These are phyloP conservation scores for Asbolus verrucosus DNA, from an alignment of 1,140 invertebrate species.

Conservation along the genomic window DNA sequence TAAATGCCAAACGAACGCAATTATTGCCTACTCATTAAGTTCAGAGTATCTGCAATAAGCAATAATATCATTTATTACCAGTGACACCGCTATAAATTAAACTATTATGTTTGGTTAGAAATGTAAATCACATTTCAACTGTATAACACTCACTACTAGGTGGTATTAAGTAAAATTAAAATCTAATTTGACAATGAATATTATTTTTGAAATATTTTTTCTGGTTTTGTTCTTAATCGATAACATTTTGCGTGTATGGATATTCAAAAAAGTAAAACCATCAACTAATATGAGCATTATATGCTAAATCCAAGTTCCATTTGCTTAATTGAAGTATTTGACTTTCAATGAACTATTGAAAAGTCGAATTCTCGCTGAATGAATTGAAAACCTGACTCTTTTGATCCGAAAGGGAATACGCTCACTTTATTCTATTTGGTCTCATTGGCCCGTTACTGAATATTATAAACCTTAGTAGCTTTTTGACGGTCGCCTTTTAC, in stretches of 20 bases:
- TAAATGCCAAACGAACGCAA: conserved; percentile 26
- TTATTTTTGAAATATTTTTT: conserved; percentile 22
- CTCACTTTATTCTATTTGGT: conserved; percentile 49
- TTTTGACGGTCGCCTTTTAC: conserved; percentile 22
- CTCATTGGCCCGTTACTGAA: conserved; percentile 39
- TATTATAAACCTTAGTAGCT: conserved; percentile 36
- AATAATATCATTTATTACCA: conserved; percentile 32
- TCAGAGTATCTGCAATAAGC: conserved; percentile 14
- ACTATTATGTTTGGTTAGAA: conserved; percentile 22
- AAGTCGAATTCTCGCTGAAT: conserved; percentile 59
- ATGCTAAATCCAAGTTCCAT: conserved; percentile 60
- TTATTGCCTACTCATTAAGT: conserved; percentile 36
- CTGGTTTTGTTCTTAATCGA: conserved; percentile 30
- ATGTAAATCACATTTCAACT: conserved; percentile 16
- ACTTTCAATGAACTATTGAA: conserved; percentile 59
- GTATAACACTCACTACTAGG: not conserved
- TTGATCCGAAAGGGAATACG: conserved; percentile 45
- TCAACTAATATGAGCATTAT: conserved; percentile 49
- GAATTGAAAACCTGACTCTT: conserved; percentile 60
- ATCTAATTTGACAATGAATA: not conserved
- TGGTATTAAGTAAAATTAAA: conserved; percentile 1
- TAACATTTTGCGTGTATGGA: conserved; percentile 17
- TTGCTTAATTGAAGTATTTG: conserved; percentile 64
- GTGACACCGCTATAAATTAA: conserved; percentile 14
- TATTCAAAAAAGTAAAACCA: conserved; percentile 46